Evolutionary conservation across 53 echinoderm and acorn worm genomes (phyloP), one percentile per base, ranked within the genome.

Genomic region (Actinopyga echinites): DNA sequence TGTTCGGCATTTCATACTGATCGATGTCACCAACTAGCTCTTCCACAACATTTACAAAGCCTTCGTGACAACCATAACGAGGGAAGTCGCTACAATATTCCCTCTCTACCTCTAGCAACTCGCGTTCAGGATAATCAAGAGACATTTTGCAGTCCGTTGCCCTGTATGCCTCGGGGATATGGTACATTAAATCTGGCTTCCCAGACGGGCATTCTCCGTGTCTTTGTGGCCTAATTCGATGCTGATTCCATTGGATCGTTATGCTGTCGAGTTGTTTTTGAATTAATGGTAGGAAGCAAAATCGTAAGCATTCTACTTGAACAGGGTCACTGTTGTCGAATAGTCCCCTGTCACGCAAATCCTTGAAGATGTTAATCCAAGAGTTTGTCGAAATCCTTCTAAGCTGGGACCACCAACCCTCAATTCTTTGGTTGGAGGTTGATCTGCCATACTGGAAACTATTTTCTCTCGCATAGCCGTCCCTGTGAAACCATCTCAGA

Each of bases 341-440:
- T 5, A 87, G 35, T 69, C 62, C 35, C 12, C 33, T 63, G 17
- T 84, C 87, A 25, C 68, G 44, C 44, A 90, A 33, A 15, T 74
- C 65, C 29, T 44, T 37, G 35, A 91, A 75, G 23, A 56, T 20
- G 56, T 90, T 74, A 7, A 90, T 90, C 83, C 91, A 90, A 59
- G 25, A 87, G 30, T 87, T 83, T 21, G 67, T 67, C 55, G 42
- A 90, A 38, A 65, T 37, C 36, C 65, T 83, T 34, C 81, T 67
- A n/a, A 78, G 61, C 23, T 83, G 74, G 19, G 71, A 58, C 90
- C 86, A 86, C 71, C 81, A 90, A 63, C 17, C 9, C 61, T 90
- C 86, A 42, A 90, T 90, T 3, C 83, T 29, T 69, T 90, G 90
- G 78, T 90, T 90, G 30, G 62, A 19, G 5, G 74, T 75, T 13